Evolutionary conservation across 1,140 invertebrate genomes (phyloP), one percentile per base, ranked within the genome.

Genomic region (Bombus confusus): DNA sequence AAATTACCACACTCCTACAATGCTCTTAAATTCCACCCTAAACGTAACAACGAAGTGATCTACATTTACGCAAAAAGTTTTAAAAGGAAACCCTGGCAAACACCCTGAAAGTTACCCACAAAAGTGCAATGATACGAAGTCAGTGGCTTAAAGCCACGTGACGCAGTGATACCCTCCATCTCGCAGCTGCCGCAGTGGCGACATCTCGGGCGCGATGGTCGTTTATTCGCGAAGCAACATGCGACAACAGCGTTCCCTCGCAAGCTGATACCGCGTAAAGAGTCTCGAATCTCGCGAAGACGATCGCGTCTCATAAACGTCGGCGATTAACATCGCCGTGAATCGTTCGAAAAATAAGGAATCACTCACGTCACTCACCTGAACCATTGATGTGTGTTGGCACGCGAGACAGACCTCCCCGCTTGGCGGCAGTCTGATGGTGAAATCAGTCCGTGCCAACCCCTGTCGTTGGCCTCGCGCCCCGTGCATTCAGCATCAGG

Each of bases 331-430:
- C 39, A 37, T 59, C 18, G 57, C 28, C 57, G 43, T 13, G 34
- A 47, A 18, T 28, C 12, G 28, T 74, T 39, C 2, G 43, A 10
- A 47, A 18, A 22, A 34, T 18, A n/a, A 66, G 39, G 25, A 47
- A 52, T 52, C 34, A 37, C 12, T 13, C 64, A 0, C 15, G 37
- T 18, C 9, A 71, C 94, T 92, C 74, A 95, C 94, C 93, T 94
- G 93, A 92, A 94, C 86, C 94, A 95, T 95, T 94, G 94, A 93
- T 92, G 89, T 92, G 87, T 91, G 86, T 79, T 90, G 89, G 79
- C 92, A 92, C 82, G 87, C 90, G 74, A 90, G 87, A 86, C 91
- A 88, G 62, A 91, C 81, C 66, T 89, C 88, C 80, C 80, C 80
- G 88, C 82, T 79, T 74, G 82, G 82, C 83, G 92, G 80, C 73